A percentile compares a stretch with the other conserved stretches of the same genome.
phyloP scores from a whole-genome alignment of 2,797 vertebrate species.

The Sebastes reedi region DNA sequence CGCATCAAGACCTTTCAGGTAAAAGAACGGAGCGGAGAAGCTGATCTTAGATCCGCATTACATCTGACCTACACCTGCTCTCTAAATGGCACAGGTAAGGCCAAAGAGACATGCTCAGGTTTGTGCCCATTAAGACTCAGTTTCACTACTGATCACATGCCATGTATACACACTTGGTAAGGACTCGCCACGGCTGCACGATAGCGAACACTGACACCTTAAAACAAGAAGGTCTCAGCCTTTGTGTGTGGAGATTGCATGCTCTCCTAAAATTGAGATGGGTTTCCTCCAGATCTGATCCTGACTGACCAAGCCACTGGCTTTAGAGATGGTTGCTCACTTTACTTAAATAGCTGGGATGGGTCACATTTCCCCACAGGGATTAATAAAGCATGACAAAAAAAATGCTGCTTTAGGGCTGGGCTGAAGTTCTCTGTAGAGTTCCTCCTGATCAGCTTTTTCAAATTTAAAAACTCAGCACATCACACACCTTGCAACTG shows the following conservation, averaged over 20 bases:
- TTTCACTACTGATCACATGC: not conserved
- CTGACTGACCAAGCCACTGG: not conserved
- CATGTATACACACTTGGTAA: not conserved
- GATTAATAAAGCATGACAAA: conserved; percentile 6
- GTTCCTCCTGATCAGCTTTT: conserved; percentile 11
- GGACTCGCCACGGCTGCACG: not conserved
- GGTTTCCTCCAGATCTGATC: not conserved
- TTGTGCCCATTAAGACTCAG: not conserved
- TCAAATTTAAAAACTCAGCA: conserved; percentile 22
- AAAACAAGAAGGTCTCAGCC: not conserved
- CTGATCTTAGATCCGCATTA: conserved; percentile 26
- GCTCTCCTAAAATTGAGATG: not conserved
- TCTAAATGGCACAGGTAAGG: not conserved
- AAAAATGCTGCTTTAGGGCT: conserved; percentile 6
- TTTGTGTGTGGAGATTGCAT: not conserved
- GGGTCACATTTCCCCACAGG: not conserved
- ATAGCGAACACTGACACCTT: not conserved
- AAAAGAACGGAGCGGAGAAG: not conserved
- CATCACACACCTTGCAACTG: conserved; percentile 1
- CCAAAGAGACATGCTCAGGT: conserved; percentile 1
- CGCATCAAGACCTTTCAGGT: conserved; percentile 42
- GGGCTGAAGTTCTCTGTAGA: not conserved
- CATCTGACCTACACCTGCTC: not conserved
- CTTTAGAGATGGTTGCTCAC: not conserved
- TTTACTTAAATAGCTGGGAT: conserved; percentile 6